Evolutionary conservation across 2,113 vertebrate genomes (phyloP).

Genomic region (Callopanchax toddi): DNA sequence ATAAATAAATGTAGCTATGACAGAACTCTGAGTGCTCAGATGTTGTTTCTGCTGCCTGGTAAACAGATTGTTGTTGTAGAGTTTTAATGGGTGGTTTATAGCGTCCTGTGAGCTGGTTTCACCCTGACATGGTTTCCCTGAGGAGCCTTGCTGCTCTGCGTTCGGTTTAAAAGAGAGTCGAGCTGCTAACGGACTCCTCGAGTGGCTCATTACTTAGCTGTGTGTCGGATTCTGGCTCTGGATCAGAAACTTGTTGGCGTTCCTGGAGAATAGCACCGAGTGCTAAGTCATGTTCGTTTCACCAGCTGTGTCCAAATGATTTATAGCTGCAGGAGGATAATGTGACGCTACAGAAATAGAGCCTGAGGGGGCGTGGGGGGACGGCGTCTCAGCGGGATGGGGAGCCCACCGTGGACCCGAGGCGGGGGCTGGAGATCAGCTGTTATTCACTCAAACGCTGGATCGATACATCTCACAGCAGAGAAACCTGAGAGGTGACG

Average conservation of each 20-base stretch:
- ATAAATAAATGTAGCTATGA: too few species aligned
- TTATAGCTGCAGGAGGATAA: conserved; percentile 24
- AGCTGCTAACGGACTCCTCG: conserved; percentile 27
- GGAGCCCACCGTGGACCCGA: conserved; percentile 9
- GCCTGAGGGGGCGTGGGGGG: conserved; percentile 42
- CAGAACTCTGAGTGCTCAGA: background rate
- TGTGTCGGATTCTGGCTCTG: conserved; percentile 20
- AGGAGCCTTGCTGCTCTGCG: background rate
- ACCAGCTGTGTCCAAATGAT: conserved; percentile 51
- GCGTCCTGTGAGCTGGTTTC: background rate
- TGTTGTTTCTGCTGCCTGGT: background rate
- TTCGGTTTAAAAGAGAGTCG: too few species aligned
- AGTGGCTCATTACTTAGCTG: conserved; percentile 53
- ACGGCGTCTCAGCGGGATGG: conserved; percentile 17
- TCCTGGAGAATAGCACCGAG: conserved; percentile 26
- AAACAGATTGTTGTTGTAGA: background rate
- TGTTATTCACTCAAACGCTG: conserved; percentile 9
- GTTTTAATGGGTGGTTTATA: background rate
- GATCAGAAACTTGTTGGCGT: conserved; percentile 45
- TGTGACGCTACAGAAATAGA: conserved; percentile 53
- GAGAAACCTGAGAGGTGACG: background rate
- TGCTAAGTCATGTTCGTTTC: conserved; percentile 49
- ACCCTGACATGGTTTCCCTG: background rate
- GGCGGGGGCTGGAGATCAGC: conserved; percentile 36
- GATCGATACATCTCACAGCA: conserved; percentile 27